Evolutionary conservation across 1,140 invertebrate genomes (phyloP).

Genomic region (Meloidogyne floridensis): DNA sequence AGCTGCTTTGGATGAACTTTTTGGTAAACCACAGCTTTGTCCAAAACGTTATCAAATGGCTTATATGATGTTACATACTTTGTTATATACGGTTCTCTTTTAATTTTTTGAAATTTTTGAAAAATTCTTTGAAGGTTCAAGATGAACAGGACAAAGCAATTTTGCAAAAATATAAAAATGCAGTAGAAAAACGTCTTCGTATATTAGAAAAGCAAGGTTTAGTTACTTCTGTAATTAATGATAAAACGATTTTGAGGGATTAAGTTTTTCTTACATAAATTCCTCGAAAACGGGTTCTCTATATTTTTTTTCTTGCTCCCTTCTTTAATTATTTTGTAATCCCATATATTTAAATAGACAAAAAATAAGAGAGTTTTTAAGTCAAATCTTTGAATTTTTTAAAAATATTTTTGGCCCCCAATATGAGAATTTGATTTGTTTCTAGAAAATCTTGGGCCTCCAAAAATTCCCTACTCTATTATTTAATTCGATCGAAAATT

Average conservation of each 20-base stretch:
- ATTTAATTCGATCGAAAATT: too few relatives aligned
- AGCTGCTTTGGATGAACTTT: constrained; percentile 92
- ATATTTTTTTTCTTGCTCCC: neutral
- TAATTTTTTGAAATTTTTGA: neutral
- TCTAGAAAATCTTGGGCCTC: too few relatives aligned
- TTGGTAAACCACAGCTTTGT: constrained; percentile 86
- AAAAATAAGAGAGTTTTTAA: too few relatives aligned
- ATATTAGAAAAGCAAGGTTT: constrained; percentile 70
- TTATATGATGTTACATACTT: constrained; percentile 91
- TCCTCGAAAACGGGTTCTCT: neutral
- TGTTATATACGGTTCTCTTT: constrained; percentile 83
- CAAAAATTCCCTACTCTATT: too few relatives aligned
- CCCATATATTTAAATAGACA: too few relatives aligned
- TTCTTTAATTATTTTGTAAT: too few relatives aligned
- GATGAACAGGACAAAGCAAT: constrained; percentile 60
- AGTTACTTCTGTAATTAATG: constrained; percentile 27
- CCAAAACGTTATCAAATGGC: constrained; percentile 94
- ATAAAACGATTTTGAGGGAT: constrained; percentile 30
- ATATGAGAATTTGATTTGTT: too few relatives aligned
- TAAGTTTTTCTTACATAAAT: neutral
- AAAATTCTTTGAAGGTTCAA: constrained; percentile 55
- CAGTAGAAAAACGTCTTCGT: constrained; percentile 84
- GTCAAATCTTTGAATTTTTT: too few relatives aligned
- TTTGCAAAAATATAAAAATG: constrained; percentile 78
- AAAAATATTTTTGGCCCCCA: too few relatives aligned